Percentiles rank a stretch among this genome's conserved stretches.
Evolutionary conservation across 2,888 invertebrate genomes (phyloP).

Genomic region (Artemia sinica): DNA sequence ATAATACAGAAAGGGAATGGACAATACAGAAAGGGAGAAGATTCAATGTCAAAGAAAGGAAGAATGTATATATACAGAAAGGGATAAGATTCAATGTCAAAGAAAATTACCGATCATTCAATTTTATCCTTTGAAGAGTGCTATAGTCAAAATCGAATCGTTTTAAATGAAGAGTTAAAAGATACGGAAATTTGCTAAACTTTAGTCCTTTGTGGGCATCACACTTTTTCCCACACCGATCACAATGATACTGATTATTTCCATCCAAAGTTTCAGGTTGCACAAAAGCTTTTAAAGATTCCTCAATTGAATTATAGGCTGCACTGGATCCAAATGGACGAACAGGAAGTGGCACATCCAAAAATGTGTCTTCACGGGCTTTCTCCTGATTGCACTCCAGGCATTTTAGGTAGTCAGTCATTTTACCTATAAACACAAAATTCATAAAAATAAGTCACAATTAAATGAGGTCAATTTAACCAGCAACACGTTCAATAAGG

Average conservation of each 20-base stretch:
- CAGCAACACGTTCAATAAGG: too few relatives aligned
- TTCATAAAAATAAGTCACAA: neutral
- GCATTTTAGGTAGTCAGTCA: constrained; percentile 78
- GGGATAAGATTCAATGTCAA: too few relatives aligned
- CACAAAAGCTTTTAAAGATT: constrained; percentile 64
- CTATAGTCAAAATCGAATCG: constrained; percentile 75
- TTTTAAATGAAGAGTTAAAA: constrained; percentile 67
- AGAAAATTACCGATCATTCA: constrained; percentile 56
- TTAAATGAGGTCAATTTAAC: too few relatives aligned
- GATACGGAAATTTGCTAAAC: constrained; percentile 66
- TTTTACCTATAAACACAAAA: constrained; percentile 38
- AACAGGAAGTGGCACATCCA: constrained; percentile 65
- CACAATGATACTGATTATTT: constrained; percentile 71
- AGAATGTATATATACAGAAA: too few relatives aligned
- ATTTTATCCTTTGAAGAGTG: constrained; percentile 63
- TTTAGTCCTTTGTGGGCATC: constrained; percentile 77
- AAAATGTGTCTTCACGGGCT: constrained; percentile 59
- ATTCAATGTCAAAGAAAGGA: too few relatives aligned
- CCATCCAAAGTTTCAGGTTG: constrained; percentile 64
- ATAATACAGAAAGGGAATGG: too few relatives aligned
- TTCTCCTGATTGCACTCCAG: constrained; percentile 65
- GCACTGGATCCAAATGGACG: constrained; percentile 57
- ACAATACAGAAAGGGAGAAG: too few relatives aligned
- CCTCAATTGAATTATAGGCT: constrained; percentile 53
- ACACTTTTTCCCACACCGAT: constrained; percentile 65